Base-by-base conservation (phyloP, 2,113 vertebrate genomes). In the Steatornis caripensis region DNA sequence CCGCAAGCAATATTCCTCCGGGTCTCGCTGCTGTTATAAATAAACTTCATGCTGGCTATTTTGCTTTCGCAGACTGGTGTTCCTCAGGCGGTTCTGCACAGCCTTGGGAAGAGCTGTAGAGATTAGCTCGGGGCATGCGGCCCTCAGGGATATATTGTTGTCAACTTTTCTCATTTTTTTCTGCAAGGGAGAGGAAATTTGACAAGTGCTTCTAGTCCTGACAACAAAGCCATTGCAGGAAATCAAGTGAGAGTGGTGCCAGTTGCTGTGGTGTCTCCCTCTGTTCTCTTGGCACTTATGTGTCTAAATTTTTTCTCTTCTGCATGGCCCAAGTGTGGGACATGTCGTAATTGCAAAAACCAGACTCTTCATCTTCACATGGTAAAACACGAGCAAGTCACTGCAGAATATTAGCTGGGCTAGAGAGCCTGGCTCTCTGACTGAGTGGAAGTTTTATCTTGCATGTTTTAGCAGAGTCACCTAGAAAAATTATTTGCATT, bases 61-160 rank as follows among this genome's bases (percentile, higher is more conserved):
- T 69, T 91, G 53, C 80, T 93, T 91, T 91, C 83, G 65, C 68
- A 65, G 22, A 61, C 55, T 37, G 64, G 32, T 83, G 74, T 21
- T 85, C 90, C 83, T 92, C 70, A 45, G 75, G 79, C 4, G 0
- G 43, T 46, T 76, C 46, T 64, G 65, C 49, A 45, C 51, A 87
- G 90, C 92, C 76, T 82, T 55, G 69, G 85, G 91, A 95, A 77
- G 75, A 95, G 74, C 77, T 69, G 55, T 34, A 74, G 43, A 95
- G 80, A 95, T 94, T 54, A 95, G 76, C 80, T 72, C 64, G 5
- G 53, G 78, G 80, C 27, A 3, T 20, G 71, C 60, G 87, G 80
- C 79, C 90, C 64, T 60, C 41, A 20, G 89, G 76, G 70, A 91
- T 39, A 34, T 37, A 85, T n/a, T 95, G 57, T 54, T 91, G 84